Evolutionary conservation across 2,113 vertebrate species (phyloP).

Genomic region (Falco punctatus): DNA sequence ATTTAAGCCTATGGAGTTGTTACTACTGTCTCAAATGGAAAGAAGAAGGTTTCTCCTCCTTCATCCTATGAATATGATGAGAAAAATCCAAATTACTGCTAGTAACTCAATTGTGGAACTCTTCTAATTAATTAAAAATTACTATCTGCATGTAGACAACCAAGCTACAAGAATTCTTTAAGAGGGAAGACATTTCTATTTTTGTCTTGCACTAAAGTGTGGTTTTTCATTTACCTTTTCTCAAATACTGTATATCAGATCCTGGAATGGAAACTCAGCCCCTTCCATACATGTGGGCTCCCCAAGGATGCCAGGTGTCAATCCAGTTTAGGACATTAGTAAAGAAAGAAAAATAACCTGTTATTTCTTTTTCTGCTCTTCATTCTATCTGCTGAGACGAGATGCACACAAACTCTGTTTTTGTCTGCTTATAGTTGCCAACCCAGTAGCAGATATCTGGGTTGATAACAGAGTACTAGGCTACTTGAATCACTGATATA

Average conservation of each 20-base stretch:
- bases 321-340: neutral
- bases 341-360: neutral
- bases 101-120: neutral
- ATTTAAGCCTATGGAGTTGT: neutral
- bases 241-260: neutral
- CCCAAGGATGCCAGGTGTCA: neutral
- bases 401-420: neutral
- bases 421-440: neutral
- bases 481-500: neutral
- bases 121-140: neutral
- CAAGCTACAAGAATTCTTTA: neutral
- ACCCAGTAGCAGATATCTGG: neutral
- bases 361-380: neutral
- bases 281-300: neutral
- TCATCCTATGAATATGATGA: neutral
- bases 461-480: neutral
- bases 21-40: neutral
- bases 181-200: neutral
- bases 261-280: neutral
- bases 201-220: neutral
- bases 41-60: neutral
- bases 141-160: neutral
- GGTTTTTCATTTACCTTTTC: neutral
- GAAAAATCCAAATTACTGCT: neutral
- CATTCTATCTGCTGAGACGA: neutral